Conservation (phyloP, 2,113 vertebrate species). For the Dryoscopus gambensis region DNA sequence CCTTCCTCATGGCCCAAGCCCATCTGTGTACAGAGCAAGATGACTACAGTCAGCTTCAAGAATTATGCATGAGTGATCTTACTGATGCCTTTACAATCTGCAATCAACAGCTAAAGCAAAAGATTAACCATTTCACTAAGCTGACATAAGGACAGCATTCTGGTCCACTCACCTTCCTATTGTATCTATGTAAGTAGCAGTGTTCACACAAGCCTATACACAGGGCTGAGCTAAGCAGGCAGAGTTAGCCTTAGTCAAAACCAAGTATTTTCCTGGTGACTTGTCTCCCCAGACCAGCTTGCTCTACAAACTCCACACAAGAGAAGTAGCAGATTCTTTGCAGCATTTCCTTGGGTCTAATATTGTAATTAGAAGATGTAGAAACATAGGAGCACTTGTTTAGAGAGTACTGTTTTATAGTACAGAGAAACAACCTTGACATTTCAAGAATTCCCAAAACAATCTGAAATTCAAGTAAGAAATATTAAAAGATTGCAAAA, state of each 20-base stretch:
- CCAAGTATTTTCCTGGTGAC: background rate
- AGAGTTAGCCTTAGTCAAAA: background rate
- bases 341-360: background rate
- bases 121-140: background rate
- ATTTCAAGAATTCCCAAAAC: background rate
- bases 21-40: conserved; percentile 77
- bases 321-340: background rate
- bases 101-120: background rate
- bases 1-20: conserved; percentile 95
- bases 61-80: background rate
- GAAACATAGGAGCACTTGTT: background rate
- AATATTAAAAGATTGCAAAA: background rate
- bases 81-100: background rate
- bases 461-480: background rate
- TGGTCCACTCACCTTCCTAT: background rate
- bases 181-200: background rate
- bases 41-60: background rate
- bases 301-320: background rate
- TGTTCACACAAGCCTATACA: background rate
- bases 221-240: background rate
- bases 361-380: background rate
- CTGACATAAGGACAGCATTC: background rate
- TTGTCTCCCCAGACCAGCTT: background rate
- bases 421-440: background rate
- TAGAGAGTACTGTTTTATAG: background rate